These are phyloP conservation scores for Pica pica DNA, from an alignment of 2,113 vertebrate species.

Conservation along the genomic window DNA sequence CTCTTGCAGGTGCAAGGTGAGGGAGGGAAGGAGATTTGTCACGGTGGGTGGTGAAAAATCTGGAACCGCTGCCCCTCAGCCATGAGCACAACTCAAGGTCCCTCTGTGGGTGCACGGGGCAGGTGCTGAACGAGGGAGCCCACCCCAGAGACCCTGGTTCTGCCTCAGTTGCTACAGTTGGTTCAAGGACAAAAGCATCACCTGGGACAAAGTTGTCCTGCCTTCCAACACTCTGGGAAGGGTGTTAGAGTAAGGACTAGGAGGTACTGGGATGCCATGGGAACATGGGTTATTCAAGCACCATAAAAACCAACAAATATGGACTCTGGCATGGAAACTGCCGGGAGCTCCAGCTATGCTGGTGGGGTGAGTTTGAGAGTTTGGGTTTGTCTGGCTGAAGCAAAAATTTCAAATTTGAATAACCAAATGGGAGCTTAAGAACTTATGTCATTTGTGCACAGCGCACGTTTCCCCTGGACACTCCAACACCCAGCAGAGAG, in stretches of 20 bases:
- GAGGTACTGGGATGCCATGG: accelerated
- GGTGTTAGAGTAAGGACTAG: too few species aligned
- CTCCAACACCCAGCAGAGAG: background rate
- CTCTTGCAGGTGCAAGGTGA: background rate
- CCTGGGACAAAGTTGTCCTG: background rate
- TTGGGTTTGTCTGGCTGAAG: background rate
- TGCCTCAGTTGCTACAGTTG: accelerated
- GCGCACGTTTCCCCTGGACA: background rate
- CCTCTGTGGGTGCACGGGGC: accelerated
- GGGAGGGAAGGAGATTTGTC: background rate
- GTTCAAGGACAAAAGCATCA: background rate
- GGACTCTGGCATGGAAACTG: accelerated
- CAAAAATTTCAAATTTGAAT: background rate
- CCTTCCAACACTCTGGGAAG: accelerated
- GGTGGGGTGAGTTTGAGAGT: background rate
- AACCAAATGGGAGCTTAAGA: background rate
- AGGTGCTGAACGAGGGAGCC: background rate
- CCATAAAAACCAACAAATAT: accelerated
- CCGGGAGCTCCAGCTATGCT: accelerated
- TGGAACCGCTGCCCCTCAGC: background rate
- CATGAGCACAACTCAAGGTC: accelerated
- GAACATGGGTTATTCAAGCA: accelerated
- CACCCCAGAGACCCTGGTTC: background rate
- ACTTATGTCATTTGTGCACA: background rate
- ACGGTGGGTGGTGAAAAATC: accelerated